Evolutionary conservation across 1,140 invertebrate genomes (phyloP).

Genomic region (Dendroctonus ponderosae): DNA sequence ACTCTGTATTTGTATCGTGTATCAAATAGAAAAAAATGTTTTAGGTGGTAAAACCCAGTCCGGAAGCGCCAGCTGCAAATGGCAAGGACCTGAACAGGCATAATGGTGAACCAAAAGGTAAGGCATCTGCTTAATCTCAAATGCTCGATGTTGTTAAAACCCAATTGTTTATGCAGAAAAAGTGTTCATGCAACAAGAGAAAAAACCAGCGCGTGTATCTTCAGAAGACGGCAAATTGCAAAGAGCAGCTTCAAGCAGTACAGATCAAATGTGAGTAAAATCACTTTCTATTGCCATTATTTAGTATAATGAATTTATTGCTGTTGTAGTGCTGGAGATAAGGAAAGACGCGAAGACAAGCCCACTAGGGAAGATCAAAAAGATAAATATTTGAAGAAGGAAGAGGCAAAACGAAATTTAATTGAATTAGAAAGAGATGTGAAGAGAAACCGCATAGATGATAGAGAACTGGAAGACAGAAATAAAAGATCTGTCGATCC

Average conservation of each 20-base stretch:
- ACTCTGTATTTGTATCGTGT: background rate
- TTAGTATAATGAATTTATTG: background rate
- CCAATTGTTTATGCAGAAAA: too few relatives aligned
- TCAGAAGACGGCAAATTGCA: slow-evolving; percentile 14
- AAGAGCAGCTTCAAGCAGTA: background rate
- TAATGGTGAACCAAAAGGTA: slow-evolving; percentile 48
- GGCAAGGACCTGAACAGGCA: slow-evolving; percentile 39
- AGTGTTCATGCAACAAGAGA: slow-evolving; percentile 5
- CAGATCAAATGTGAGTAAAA: slow-evolving; percentile 12
- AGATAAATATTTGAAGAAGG: slow-evolving; percentile 53
- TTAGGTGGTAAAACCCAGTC: slow-evolving; percentile 38
- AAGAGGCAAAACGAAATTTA: slow-evolving; percentile 54
- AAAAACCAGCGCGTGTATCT: slow-evolving; percentile 7
- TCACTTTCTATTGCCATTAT: background rate
- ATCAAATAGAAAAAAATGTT: slow-evolving; percentile 9
- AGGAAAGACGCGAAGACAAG: slow-evolving; percentile 37
- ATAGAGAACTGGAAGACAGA: slow-evolving; percentile 37
- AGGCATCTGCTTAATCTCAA: too few relatives aligned
- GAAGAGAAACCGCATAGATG: slow-evolving; percentile 44
- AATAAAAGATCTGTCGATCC: slow-evolving; percentile 21
- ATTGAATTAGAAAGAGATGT: slow-evolving; percentile 51
- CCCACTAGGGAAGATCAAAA: slow-evolving; percentile 47
- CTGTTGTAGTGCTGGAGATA: slow-evolving; percentile 16
- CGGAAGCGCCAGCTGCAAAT: slow-evolving; percentile 24
- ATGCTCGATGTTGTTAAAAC: too few relatives aligned